Percentiles rank a stretch among this genome's conserved stretches.
Conservation (phyloP, 2,888 invertebrate species). For the Malthinus flaveolus region DNA sequence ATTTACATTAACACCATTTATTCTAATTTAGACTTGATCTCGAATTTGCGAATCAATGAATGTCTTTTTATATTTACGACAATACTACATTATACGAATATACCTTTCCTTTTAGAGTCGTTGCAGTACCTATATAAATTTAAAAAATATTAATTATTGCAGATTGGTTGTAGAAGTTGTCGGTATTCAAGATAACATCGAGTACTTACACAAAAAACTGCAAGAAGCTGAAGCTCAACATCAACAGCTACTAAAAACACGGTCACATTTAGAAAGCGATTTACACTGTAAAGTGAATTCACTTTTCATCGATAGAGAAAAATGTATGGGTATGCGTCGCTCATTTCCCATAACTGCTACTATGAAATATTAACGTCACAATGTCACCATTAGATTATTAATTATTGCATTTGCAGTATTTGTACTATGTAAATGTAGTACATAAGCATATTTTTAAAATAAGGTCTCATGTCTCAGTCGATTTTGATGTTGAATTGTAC, state of each 20-base stretch:
- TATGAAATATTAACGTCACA: constrained; percentile 77
- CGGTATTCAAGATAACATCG: constrained; percentile 82
- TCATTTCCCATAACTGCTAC: constrained; percentile 87
- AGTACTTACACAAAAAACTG: constrained; percentile 77
- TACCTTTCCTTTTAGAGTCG: background rate
- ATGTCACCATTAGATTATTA: too few species aligned
- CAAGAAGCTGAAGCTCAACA: constrained; percentile 85
- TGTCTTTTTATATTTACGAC: too few species aligned
- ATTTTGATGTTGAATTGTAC: too few species aligned
- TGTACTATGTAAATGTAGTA: too few species aligned
- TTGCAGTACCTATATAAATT: background rate
- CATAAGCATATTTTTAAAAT: too few species aligned
- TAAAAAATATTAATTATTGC: constrained; percentile 17
- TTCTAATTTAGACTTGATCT: too few species aligned
- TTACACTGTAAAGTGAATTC: constrained; percentile 84
- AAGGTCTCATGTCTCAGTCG: too few species aligned
- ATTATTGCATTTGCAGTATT: too few species aligned
- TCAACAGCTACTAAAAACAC: constrained; percentile 80
- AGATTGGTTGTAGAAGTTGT: constrained; percentile 85
- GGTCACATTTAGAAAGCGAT: constrained; percentile 84
- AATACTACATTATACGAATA: too few species aligned
- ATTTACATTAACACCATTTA: too few species aligned
- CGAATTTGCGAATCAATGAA: too few species aligned
- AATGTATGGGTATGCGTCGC: constrained; percentile 88
- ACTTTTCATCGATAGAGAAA: constrained; percentile 91